Conservation (phyloP, 2,888 invertebrate genomes). For the Zhuqinia jingwanae region DNA sequence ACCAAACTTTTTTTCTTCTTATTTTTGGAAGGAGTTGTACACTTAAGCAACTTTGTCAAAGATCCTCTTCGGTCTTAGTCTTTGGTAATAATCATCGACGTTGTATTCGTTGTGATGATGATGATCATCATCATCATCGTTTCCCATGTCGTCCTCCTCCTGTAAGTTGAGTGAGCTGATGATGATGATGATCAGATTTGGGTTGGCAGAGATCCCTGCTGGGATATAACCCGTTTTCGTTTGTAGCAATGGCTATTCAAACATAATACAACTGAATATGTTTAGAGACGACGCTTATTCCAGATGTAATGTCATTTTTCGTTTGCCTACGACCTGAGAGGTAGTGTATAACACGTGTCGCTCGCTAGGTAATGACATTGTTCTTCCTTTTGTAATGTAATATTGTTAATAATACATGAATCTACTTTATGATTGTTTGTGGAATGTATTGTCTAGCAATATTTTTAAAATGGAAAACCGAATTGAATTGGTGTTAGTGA, state of each 20-base stretch:
- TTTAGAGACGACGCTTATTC: not conserved
- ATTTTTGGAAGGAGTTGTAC: not conserved
- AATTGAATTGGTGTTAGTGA: no score
- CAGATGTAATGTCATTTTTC: conserved; percentile 7
- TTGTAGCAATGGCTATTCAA: not conserved
- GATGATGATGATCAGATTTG: conserved; percentile 19
- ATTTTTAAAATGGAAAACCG: no score
- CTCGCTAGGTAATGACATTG: no score
- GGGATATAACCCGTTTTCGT: conserved; percentile 5
- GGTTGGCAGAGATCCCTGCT: not conserved
- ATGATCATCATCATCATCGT: conserved; percentile 1
- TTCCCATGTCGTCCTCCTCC: not conserved
- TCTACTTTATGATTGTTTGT: no score
- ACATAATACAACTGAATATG: not conserved
- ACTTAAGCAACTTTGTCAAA: conserved; percentile 25
- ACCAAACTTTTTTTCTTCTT: conserved; percentile 18
- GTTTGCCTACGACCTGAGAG: not conserved
- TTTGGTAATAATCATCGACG: conserved; percentile 7
- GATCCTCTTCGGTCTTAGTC: conserved; percentile 14
- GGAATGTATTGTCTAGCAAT: no score
- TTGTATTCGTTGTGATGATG: not conserved
- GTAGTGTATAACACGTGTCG: not conserved
- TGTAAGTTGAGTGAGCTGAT: not conserved
- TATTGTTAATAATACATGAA: no score
- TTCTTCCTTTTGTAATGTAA: not conserved